Evolutionary conservation across 2,113 vertebrate genomes (phyloP).

Genomic region (Merops nubicus): DNA sequence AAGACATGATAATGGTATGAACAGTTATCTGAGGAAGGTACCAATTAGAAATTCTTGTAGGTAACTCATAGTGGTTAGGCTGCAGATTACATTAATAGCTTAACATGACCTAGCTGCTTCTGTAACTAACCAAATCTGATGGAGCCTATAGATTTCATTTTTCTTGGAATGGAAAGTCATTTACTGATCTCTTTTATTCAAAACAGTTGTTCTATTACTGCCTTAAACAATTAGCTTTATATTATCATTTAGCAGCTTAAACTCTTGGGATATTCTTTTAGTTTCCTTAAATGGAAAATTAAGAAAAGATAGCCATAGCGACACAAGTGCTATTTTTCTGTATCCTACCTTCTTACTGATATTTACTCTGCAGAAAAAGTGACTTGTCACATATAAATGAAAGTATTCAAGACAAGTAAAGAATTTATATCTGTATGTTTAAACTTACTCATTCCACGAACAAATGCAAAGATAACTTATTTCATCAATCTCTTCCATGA

Average conservation of each 20-base stretch:
- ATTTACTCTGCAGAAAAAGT: background rate
- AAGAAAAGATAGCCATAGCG: background rate
- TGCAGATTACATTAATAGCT: conserved; percentile 1
- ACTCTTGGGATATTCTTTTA: background rate
- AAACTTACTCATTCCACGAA: background rate
- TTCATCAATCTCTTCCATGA: background rate
- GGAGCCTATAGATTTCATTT: background rate
- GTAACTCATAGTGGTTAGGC: background rate
- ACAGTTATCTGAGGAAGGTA: background rate
- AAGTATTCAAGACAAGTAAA: background rate
- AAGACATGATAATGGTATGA: background rate
- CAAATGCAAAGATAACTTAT: background rate
- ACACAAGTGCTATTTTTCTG: background rate
- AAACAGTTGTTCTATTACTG: background rate
- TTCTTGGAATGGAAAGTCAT: conserved; percentile 15
- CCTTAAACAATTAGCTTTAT: conserved; percentile 24
- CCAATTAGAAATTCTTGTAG: background rate
- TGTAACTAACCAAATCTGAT: conserved; percentile 14
- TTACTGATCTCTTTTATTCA: conserved; percentile 27
- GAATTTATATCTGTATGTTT: background rate
- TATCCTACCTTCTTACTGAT: background rate
- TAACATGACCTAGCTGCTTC: conserved; percentile 1
- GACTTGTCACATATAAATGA: background rate
- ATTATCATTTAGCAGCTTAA: conserved; percentile 3
- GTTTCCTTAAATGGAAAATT: background rate